Conservation (phyloP, 2,113 vertebrate genomes). For the Chamaetylas fuelleborni region DNA sequence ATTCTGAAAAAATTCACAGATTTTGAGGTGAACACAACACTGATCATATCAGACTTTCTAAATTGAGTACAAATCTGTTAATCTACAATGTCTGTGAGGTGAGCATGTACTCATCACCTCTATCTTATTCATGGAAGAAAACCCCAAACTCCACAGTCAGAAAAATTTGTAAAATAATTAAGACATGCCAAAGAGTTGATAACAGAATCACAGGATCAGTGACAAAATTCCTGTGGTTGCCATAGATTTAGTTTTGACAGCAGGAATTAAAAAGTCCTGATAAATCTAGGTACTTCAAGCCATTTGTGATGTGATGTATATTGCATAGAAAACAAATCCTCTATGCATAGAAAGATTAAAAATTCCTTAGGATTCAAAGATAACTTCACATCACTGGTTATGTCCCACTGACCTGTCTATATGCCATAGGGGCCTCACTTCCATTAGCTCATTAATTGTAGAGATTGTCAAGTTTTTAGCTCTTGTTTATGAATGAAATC, state of each 20-base stretch:
- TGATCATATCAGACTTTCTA: background rate
- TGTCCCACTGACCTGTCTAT: background rate
- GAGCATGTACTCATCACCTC: background rate
- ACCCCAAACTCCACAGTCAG: accelerated
- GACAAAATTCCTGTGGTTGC: accelerated
- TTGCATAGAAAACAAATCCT: background rate
- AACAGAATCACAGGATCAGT: background rate
- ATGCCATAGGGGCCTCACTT: accelerated
- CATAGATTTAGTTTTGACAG: background rate
- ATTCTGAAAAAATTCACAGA: background rate
- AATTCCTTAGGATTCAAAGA: background rate
- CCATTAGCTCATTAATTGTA: background rate
- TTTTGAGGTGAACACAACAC: background rate
- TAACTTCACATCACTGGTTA: background rate
- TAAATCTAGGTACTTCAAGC: background rate
- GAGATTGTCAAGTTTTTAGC: background rate
- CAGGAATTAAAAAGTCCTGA: background rate
- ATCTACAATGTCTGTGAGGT: background rate
- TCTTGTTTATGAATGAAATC: background rate
- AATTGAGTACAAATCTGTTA: background rate
- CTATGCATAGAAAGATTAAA: background rate
- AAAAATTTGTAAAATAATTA: background rate
- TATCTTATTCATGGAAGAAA: background rate
- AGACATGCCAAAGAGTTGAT: background rate
- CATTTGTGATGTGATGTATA: background rate